Base-by-base conservation (phyloP, 30 jellyfish, hydroid and myxozoan species). In the Calvadosia cruxmelitensis region DNA sequence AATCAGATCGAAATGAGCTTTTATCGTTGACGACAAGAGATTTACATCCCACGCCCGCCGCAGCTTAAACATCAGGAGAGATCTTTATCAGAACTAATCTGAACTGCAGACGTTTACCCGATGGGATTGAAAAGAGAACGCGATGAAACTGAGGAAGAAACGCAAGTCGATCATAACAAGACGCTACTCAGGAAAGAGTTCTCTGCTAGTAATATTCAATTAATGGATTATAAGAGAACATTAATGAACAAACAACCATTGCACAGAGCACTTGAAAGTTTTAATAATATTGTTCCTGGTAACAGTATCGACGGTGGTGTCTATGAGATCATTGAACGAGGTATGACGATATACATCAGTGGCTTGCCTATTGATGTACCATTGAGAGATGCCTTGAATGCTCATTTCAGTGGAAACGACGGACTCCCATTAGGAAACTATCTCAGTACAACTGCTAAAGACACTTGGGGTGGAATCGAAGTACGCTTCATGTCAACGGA, bases 391-490 rank as follows among this genome's bases (percentile, higher is more conserved):
- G 98, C 95, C 16, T 70, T 89, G 68, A 89, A 89, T 49, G 98
- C 98, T 3, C 98, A 89, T 52, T 89, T 89, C 53, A 89, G 98
- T 63, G 98, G 98, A 42, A 84, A 81, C 51, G 98, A 89, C 52
- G 82, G 91, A 30, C 91, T 89, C 36, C 88, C 91, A 12, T 67
- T 89, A 30, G 98, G 98, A 0, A 34, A 66, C 0, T 89, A 80
- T 63, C 80, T 89, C 2, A 70, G 93, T 24, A 78, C 74, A 10
- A 76, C 50, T 34, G 85, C 85, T 27, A 35, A 49, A 12, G 33
- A 63, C 36, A 65, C 57, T 29, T 89, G 93, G 98, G 34, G 66
- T 49, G 66, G 49, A 23, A 33, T 75, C 53, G 64, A 81, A 25
- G 98, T 82, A 0, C 83, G 98, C 32, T 89, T 89, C 29, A 70